Percentiles rank a stretch among this genome's conserved stretches.
These are phyloP conservation scores for Spinus pinus DNA, from an alignment of 2,797 vertebrate genomes.

Conservation along the genomic window DNA sequence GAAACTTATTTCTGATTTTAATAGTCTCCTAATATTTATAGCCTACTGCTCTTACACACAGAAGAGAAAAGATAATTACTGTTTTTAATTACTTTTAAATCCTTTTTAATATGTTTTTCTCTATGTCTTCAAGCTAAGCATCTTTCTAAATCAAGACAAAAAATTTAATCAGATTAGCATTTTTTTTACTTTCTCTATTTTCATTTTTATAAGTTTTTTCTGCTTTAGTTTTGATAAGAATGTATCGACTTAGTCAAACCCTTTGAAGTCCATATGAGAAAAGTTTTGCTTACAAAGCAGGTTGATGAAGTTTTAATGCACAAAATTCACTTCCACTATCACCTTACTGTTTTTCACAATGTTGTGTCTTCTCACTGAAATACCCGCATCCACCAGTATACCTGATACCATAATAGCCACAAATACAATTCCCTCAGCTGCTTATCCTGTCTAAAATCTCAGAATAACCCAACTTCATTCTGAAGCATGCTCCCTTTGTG, in stretches of 20 bases:
- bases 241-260: background rate
- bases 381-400: background rate
- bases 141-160: background rate
- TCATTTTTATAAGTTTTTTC: background rate
- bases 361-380: background rate
- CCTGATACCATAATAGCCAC: background rate
- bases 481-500: background rate
- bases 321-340: background rate
- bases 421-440: background rate
- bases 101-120: background rate
- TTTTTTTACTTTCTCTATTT: background rate
- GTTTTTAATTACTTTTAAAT: background rate
- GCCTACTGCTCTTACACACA: accelerated
- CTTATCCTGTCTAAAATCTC: background rate
- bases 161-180: background rate
- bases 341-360: background rate
- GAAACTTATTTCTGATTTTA: background rate
- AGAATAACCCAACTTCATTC: background rate
- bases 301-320: background rate
- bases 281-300: background rate
- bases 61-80: accelerated
- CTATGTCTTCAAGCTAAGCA: background rate
- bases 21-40: background rate
- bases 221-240: background rate
- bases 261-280: background rate